phyloP scores from a whole-genome alignment of 2,797 vertebrate species.

The Oreochromis mossambicus region DNA sequence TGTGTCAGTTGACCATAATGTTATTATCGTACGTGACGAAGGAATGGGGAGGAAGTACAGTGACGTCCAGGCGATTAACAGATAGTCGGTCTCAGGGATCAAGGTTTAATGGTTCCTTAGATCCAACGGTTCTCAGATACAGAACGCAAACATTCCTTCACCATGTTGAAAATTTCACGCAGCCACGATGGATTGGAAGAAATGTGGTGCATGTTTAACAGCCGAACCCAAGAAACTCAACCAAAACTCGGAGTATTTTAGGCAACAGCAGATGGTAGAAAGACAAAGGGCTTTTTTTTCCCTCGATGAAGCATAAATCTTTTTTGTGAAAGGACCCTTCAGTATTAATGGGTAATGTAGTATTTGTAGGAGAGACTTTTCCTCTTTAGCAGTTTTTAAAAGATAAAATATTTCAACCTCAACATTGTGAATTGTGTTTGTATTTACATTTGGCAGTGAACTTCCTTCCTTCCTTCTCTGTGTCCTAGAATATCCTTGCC shows the following conservation, averaged over 20 bases:
- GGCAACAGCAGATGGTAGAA: background rate
- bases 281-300: background rate
- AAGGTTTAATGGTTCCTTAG: background rate
- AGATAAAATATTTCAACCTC: background rate
- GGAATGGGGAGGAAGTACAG: background rate
- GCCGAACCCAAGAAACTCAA: background rate
- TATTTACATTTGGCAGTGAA: background rate
- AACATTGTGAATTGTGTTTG: background rate
- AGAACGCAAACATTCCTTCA: background rate
- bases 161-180: background rate
- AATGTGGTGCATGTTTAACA: background rate
- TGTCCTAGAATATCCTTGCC: constrained; percentile 72
- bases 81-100: constrained; percentile 40
- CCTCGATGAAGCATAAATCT: background rate
- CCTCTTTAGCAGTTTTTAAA: background rate
- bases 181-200: background rate
- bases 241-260: background rate
- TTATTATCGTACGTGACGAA: background rate
- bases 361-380: background rate
- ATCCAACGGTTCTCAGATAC: background rate
- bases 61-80: constrained; percentile 62
- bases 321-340: background rate
- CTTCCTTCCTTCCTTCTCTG: background rate
- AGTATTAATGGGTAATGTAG: background rate
- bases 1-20: background rate